A percentile compares a stretch with the other conserved stretches of the same genome.
phyloP scores from a whole-genome alignment of 2,113 vertebrate species.

The Aspiorhynchus laticeps region DNA sequence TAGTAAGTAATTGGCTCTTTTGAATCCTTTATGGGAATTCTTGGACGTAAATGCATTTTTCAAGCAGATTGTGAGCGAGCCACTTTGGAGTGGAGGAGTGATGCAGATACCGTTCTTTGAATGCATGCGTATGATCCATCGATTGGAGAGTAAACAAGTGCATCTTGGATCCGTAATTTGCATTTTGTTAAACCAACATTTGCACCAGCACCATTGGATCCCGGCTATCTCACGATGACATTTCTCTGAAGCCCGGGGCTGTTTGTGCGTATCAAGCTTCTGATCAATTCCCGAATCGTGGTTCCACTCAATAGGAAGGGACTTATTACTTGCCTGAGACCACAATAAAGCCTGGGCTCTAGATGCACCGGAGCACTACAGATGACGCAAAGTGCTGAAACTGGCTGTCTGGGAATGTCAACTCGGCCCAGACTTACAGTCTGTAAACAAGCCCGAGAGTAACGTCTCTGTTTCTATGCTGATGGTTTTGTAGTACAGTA shows the following conservation, averaged over 20 bases:
- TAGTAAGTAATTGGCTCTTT: conserved; percentile 61
- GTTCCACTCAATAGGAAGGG: conserved; percentile 33
- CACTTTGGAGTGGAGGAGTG: not conserved
- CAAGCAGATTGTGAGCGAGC: conserved; percentile 45
- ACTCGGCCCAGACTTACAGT: conserved; percentile 26
- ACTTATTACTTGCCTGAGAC: conserved; percentile 47
- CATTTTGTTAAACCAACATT: conserved; percentile 35
- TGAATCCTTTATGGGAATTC: conserved; percentile 61
- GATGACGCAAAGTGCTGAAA: conserved; percentile 57
- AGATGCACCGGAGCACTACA: conserved; percentile 31
- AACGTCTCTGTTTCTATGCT: conserved; percentile 36
- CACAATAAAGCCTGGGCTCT: conserved; percentile 37
- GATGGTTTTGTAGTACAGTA: conserved; percentile 13
- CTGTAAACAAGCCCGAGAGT: conserved; percentile 43
- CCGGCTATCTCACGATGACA: conserved; percentile 47
- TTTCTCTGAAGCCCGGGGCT: conserved; percentile 44
- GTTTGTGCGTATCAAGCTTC: conserved; percentile 54
- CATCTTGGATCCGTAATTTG: not conserved
- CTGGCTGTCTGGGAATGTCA: conserved; percentile 33
- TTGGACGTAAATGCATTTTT: conserved; percentile 45
- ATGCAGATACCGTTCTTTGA: not conserved
- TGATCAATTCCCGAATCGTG: conserved; percentile 53
- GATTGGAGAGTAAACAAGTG: not conserved
- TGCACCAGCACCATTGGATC: not conserved
- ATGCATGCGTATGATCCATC: not conserved